These are phyloP conservation scores for Melanotaenia parkinsoni DNA, from an alignment of 2,797 vertebrate genomes.

Conservation along the genomic window DNA sequence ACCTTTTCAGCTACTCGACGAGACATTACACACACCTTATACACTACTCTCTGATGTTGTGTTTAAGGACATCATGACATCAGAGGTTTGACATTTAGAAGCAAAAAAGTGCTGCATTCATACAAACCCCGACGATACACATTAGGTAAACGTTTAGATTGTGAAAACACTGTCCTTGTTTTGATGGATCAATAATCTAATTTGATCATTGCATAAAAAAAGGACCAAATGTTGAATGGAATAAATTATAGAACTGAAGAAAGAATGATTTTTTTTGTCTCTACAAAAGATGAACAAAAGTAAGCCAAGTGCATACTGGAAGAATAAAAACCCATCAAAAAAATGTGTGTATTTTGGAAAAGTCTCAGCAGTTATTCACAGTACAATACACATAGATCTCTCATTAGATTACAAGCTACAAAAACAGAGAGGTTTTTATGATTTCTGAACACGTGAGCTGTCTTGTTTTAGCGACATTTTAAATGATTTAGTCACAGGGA, in stretches of 20 bases:
- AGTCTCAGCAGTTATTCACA: conserved; percentile 12
- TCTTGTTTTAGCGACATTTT: neutral
- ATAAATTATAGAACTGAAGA: conserved; percentile 5
- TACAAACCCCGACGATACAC: conserved; percentile 40
- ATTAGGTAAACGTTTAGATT: conserved; percentile 21
- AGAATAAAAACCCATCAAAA: neutral
- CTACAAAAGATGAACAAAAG: conserved; percentile 16
- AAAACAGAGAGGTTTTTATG: conserved; percentile 10
- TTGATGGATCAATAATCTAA: conserved; percentile 23
- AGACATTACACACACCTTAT: conserved; percentile 54
- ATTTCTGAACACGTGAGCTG: neutral
- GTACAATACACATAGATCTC: neutral
- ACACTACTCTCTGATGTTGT: conserved; percentile 3
- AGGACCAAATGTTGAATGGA: neutral
- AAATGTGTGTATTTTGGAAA: conserved; percentile 15
- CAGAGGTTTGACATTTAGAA: conserved; percentile 24
- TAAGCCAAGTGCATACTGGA: conserved; percentile 3
- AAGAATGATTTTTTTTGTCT: conserved; percentile 12
- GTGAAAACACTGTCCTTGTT: conserved; percentile 27
- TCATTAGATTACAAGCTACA: conserved; percentile 1
- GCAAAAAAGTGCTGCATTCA: conserved; percentile 7
- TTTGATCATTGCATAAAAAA: conserved; percentile 18
- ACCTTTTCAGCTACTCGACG: conserved; percentile 40
- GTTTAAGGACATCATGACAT: conserved; percentile 36
- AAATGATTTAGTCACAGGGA: neutral